Conservation (phyloP, 2,797 vertebrate genomes). For the Melanitta fusca region DNA sequence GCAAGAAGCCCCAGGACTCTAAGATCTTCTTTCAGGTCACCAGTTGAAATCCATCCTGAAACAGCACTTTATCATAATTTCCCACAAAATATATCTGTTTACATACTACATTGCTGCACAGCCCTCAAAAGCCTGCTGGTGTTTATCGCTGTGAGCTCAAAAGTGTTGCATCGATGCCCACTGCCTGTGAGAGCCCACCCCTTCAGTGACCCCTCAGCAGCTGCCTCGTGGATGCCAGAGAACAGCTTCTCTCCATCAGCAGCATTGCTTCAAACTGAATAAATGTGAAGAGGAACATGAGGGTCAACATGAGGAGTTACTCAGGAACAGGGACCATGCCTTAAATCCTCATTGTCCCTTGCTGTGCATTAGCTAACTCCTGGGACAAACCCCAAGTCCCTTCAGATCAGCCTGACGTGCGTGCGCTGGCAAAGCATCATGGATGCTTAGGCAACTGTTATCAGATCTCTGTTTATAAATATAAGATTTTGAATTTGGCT, state of each 20-base stretch:
- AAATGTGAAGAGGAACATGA: accelerated
- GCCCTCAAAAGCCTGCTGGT: background rate
- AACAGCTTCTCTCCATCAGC: background rate
- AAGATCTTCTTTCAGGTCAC: background rate
- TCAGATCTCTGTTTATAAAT: slow-evolving; percentile 69
- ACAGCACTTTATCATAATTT: background rate
- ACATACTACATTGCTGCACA: background rate
- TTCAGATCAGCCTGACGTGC: background rate
- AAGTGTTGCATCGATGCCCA: background rate
- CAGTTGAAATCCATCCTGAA: background rate
- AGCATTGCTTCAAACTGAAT: background rate
- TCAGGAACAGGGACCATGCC: accelerated
- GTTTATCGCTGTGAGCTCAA: background rate
- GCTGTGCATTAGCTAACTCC: background rate
- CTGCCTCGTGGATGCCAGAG: background rate
- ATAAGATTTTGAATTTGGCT: slow-evolving; percentile 49
- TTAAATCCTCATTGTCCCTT: background rate
- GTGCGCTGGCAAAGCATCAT: slow-evolving; percentile 44
- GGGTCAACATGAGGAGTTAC: accelerated
- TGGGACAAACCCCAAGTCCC: background rate
- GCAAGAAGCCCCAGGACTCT: background rate
- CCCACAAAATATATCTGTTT: background rate
- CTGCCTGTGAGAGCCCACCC: background rate
- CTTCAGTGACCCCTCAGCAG: background rate
- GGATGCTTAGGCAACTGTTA: slow-evolving; percentile 54